Evolutionary conservation across 1,140 invertebrate species (phyloP).

Genomic region (Cardiocondyla obscurior): DNA sequence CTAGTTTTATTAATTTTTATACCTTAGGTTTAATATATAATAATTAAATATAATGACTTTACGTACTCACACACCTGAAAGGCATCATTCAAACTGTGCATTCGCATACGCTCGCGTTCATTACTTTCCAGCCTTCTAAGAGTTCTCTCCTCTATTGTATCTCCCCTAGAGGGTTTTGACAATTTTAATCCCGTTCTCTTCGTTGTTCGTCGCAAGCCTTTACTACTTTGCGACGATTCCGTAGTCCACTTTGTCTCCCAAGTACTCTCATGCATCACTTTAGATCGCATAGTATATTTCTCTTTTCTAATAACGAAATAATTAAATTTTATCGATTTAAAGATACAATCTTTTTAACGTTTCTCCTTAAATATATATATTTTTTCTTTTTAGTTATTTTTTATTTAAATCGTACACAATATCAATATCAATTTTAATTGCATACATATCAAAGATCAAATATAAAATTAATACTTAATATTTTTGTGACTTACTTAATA

Average conservation of each 20-base stretch:
- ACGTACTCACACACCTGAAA: conserved; percentile 91
- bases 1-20: neutral
- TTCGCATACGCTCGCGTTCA: conserved; percentile 95
- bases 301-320: neutral
- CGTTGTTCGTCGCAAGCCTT: conserved; percentile 41
- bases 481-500: conserved; percentile 29
- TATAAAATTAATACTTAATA: neutral
- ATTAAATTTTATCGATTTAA: neutral
- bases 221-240: conserved; percentile 60
- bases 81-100: conserved; percentile 96
- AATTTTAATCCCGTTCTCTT: conserved; percentile 66
- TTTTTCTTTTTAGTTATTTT: neutral
- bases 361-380: neutral
- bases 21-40: neutral
- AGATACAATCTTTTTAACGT: neutral
- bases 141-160: conserved; percentile 88
- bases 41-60: too few species aligned
- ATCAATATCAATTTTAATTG: too few species aligned
- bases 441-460: neutral
- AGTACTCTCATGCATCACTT: conserved; percentile 69
- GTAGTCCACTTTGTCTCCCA: conserved; percentile 70
- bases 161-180: conserved; percentile 65
- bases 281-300: conserved; percentile 70
- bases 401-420: conserved; percentile 20
- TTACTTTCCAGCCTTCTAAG: conserved; percentile 94